These are phyloP conservation scores for Chromobotia macracanthus DNA, from an alignment of 2,797 vertebrate genomes.

Conservation along the genomic window DNA sequence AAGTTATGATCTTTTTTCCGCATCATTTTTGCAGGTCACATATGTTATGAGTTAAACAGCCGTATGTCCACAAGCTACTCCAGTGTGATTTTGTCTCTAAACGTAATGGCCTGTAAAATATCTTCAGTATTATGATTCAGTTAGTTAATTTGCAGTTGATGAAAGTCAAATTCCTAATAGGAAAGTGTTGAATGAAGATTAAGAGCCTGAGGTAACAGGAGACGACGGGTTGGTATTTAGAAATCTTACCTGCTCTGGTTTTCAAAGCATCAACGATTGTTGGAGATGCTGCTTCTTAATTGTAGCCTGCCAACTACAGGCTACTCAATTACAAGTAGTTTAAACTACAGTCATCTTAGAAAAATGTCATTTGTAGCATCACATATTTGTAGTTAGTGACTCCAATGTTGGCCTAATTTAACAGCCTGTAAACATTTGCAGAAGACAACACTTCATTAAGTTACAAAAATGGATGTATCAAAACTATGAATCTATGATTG, in stretches of 20 bases:
- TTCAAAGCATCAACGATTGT: not conserved
- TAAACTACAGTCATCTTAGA: too few relatives aligned
- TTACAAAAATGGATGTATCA: too few relatives aligned
- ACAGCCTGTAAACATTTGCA: too few relatives aligned
- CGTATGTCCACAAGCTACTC: not conserved
- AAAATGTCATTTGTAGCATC: too few relatives aligned
- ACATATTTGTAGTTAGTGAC: too few relatives aligned
- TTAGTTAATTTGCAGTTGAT: constrained; percentile 27
- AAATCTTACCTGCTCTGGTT: not conserved
- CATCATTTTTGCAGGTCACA: constrained; percentile 1
- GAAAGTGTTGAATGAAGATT: constrained; percentile 2
- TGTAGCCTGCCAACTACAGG: not conserved
- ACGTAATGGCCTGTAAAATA: constrained; percentile 35
- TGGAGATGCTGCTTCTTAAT: not conserved
- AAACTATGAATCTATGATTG: too few relatives aligned
- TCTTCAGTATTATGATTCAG: constrained; percentile 31
- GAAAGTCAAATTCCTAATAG: constrained; percentile 25
- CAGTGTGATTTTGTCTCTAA: not conserved
- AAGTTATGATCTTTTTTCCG: not conserved
- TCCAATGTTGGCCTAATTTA: too few relatives aligned
- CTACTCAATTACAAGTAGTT: not conserved
- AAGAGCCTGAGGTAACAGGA: not conserved
- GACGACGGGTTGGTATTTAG: constrained; percentile 9
- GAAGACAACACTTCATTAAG: too few relatives aligned
- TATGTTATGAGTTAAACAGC: not conserved